Evolutionary conservation across 2,113 vertebrate species (phyloP).

Genomic region (Tragulus kanchil): DNA sequence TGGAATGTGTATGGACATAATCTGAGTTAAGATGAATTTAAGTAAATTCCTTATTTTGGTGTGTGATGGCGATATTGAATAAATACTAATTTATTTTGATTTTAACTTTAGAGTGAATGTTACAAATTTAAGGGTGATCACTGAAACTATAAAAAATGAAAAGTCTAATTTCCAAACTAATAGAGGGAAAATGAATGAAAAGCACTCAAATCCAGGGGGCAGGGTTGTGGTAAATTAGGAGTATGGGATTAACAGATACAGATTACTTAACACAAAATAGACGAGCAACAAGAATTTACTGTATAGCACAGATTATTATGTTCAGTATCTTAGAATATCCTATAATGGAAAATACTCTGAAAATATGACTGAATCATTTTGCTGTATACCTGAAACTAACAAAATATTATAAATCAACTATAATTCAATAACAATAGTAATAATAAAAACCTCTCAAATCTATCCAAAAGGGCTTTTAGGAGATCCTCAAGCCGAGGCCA

Average conservation of each 20-base stretch:
- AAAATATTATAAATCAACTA: no score
- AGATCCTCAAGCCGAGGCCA: no score
- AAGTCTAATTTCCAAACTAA: background rate
- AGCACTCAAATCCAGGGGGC: background rate
- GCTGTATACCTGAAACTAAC: background rate
- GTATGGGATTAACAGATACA: background rate
- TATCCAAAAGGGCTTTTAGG: no score
- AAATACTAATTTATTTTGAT: background rate
- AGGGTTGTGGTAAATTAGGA: background rate
- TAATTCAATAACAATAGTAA: no score
- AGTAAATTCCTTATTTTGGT: background rate
- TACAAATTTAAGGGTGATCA: slow-evolving; percentile 16
- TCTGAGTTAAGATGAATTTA: background rate
- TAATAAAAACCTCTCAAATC: no score
- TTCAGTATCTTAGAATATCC: background rate
- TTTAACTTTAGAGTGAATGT: background rate
- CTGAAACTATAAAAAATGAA: slow-evolving; percentile 23
- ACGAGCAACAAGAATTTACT: background rate
- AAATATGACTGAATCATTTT: background rate
- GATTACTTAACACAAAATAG: background rate
- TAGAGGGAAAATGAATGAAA: background rate
- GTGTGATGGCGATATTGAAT: background rate
- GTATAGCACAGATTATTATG: background rate
- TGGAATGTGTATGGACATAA: background rate
- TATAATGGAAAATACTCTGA: background rate